Percentiles rank a stretch among this genome's conserved stretches.
Evolutionary conservation across 2,888 invertebrate species (phyloP).

Genomic region (Cremastinae sp.): DNA sequence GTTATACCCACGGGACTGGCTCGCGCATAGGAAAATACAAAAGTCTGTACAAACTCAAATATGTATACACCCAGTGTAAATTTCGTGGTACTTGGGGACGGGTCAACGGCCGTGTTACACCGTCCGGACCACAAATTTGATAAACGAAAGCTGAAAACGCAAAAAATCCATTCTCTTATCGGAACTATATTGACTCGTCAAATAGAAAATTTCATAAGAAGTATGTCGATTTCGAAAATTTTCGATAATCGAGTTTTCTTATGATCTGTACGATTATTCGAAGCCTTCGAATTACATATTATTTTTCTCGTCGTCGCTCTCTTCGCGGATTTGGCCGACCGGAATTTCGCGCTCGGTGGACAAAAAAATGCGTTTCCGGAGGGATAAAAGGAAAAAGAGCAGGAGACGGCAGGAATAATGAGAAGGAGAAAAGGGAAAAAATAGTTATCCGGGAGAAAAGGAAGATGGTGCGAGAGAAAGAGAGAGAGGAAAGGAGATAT

Average conservation of each 20-base stretch:
- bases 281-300: too few species aligned
- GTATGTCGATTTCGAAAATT: too few species aligned
- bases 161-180: slow-evolving; percentile 5
- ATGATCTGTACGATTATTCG: too few species aligned
- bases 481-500: slow-evolving; percentile 27
- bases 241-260: too few species aligned
- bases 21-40: slow-evolving; percentile 3
- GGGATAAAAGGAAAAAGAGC: slow-evolving; percentile 13
- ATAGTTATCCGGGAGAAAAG: slow-evolving; percentile 1
- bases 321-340: background rate
- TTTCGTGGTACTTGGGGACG: slow-evolving; percentile 57
- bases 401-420: background rate
- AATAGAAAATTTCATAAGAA: too few species aligned
- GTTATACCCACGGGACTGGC: slow-evolving; percentile 15
- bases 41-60: background rate
- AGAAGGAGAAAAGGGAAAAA: background rate
- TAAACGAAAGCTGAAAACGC: background rate
- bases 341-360: slow-evolving; percentile 43
- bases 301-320: too few species aligned
- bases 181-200: background rate
- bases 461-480: slow-evolving; percentile 2
- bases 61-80: slow-evolving; percentile 28
- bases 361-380: slow-evolving; percentile 37
- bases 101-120: slow-evolving; percentile 54
- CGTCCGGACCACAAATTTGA: slow-evolving; percentile 1